Evolutionary conservation across 2,797 vertebrate genomes (phyloP).

Genomic region (Sebastes minor): DNA sequence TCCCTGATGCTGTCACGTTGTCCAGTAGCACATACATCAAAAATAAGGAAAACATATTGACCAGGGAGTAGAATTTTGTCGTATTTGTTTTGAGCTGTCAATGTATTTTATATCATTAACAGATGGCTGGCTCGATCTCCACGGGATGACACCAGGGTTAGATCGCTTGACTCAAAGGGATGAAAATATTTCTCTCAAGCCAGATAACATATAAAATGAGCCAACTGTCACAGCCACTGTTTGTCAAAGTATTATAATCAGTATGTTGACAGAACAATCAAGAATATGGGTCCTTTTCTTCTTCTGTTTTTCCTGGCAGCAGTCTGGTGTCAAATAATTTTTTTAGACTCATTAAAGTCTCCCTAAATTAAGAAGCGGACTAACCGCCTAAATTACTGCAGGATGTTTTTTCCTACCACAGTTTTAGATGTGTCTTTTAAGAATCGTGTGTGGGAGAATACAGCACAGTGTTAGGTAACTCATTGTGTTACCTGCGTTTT

Average conservation of each 20-base stretch:
- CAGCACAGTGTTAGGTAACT: background rate
- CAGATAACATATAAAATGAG: conserved; percentile 39
- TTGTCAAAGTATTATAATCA: conserved; percentile 34
- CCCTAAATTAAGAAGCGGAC: background rate
- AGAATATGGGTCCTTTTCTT: background rate
- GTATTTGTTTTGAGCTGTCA: conserved; percentile 28
- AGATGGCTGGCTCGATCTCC: conserved; percentile 39
- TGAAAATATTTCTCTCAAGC: conserved; percentile 19
- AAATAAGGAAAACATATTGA: conserved; percentile 32
- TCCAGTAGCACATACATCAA: conserved; percentile 11
- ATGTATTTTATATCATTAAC: conserved; percentile 43
- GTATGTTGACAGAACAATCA: conserved; percentile 32
- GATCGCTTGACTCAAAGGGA: conserved; percentile 31
- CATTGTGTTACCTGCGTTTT: background rate
- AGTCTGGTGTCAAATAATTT: background rate
- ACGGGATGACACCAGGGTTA: conserved; percentile 38
- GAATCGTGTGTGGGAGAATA: background rate
- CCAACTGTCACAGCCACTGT: conserved; percentile 39
- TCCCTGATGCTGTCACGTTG: conserved; percentile 5
- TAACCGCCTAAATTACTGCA: background rate
- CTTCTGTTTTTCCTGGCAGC: background rate
- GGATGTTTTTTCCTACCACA: background rate
- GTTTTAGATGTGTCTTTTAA: background rate
- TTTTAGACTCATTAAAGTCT: background rate
- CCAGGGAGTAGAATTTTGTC: background rate